Evolutionary conservation across 2,888 invertebrate species (phyloP).

Genomic region (Drosophila mettleri): DNA sequence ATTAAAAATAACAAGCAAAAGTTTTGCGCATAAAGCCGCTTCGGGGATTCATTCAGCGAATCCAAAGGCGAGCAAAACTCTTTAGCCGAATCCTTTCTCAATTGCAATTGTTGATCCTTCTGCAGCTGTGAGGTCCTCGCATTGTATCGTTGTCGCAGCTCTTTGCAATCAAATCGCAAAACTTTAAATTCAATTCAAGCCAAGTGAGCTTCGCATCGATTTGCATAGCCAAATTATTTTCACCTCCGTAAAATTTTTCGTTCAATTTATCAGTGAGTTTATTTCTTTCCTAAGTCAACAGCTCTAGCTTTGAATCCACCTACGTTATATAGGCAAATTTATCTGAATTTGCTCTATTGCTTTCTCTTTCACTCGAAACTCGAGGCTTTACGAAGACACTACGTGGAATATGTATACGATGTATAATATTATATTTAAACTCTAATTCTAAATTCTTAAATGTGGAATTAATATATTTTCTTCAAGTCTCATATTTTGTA

Average conservation of each 20-base stretch:
- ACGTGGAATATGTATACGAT: no score
- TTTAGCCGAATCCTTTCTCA: slow-evolving; percentile 75
- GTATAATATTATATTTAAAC: no score
- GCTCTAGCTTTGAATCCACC: neutral
- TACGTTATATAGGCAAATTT: neutral
- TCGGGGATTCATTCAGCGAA: slow-evolving; percentile 79
- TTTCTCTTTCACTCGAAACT: neutral
- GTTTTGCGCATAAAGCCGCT: slow-evolving; percentile 83
- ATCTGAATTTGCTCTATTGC: neutral
- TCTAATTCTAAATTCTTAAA: neutral
- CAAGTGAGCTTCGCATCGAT: slow-evolving; percentile 37
- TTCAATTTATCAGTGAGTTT: neutral
- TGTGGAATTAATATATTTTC: no score
- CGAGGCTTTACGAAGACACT: no score
- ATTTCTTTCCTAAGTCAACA: neutral
- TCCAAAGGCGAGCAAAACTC: slow-evolving; percentile 70
- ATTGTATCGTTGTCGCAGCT: slow-evolving; percentile 51
- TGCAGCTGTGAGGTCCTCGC: slow-evolving; percentile 53
- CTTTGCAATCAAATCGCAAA: slow-evolving; percentile 67
- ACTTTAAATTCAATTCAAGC: slow-evolving; percentile 69
- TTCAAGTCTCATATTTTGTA: no score
- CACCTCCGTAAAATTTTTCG: slow-evolving; percentile 1
- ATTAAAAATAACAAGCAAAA: slow-evolving; percentile 85
- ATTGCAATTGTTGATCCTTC: slow-evolving; percentile 82
- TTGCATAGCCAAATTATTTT: slow-evolving; percentile 39